Conservation (phyloP, 2,113 vertebrate genomes). For the Myotis davidii region DNA sequence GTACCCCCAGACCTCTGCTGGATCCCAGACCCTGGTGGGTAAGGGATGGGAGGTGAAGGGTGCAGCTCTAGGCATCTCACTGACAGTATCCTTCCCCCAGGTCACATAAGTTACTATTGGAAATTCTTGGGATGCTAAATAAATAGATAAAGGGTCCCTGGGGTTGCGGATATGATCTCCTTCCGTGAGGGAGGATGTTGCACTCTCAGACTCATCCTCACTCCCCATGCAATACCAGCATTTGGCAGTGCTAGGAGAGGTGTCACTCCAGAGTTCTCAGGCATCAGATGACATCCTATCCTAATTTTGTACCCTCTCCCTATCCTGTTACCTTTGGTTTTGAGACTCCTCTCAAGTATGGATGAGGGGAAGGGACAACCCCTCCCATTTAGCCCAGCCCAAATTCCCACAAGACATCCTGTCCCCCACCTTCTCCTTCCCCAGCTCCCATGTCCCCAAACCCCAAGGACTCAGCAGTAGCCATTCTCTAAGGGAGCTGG, state of each 20-base stretch:
- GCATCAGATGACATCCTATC: not conserved
- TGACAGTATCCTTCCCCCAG: constrained; percentile 52
- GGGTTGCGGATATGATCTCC: constrained; percentile 12
- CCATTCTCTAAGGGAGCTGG: constrained; percentile 60
- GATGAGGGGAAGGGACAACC: constrained; percentile 24
- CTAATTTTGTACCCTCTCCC: not conserved
- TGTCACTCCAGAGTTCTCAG: constrained; percentile 10
- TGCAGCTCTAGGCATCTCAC: constrained; percentile 62
- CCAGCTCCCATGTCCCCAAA: constrained; percentile 34
- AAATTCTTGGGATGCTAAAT: constrained; percentile 61
- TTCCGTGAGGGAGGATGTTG: constrained; percentile 5
- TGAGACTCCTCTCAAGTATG: constrained; percentile 38
- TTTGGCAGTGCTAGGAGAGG: constrained; percentile 44
- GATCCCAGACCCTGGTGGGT: constrained; percentile 33
- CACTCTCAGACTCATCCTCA: constrained; percentile 50
- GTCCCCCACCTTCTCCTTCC: not conserved
- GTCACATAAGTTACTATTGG: constrained; percentile 45
- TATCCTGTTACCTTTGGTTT: constrained; percentile 63
- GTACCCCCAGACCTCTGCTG: not conserved
- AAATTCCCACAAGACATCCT: constrained; percentile 10
- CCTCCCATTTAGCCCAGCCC: constrained; percentile 25
- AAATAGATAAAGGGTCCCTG: constrained; percentile 57
- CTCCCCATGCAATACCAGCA: not conserved
- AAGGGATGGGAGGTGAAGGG: constrained; percentile 39
- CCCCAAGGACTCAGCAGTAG: constrained; percentile 61